A percentile compares a stretch with the other conserved stretches of the same genome.
Evolutionary conservation across 2,888 invertebrate genomes (phyloP).

Genomic region (Drosophila longiperda): DNA sequence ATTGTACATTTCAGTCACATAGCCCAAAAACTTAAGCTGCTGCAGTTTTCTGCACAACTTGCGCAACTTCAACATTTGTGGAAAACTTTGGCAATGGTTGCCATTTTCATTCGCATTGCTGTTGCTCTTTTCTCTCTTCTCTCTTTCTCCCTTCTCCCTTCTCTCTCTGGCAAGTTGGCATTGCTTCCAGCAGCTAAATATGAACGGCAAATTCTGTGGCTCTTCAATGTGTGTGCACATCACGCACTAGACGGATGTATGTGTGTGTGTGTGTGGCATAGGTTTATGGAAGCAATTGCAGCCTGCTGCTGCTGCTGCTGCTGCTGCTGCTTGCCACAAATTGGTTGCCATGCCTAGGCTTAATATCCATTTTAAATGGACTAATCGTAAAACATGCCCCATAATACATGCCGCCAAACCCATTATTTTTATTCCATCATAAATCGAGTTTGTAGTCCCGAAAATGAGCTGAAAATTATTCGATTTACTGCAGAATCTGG

Average conservation of each 20-base stretch:
- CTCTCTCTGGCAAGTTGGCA: background rate
- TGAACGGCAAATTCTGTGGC: slow-evolving; percentile 24
- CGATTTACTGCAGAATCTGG: slow-evolving; percentile 5
- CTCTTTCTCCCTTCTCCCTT: background rate
- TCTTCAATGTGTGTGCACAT: slow-evolving; percentile 11
- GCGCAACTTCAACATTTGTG: slow-evolving; percentile 26
- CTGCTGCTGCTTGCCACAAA: background rate
- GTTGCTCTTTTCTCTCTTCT: background rate
- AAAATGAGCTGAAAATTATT: background rate
- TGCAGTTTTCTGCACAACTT: background rate
- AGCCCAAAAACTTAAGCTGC: slow-evolving; percentile 7
- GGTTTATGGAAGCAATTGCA: background rate
- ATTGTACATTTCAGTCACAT: slow-evolving; percentile 9
- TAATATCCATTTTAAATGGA: slow-evolving; percentile 25
- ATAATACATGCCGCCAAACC: slow-evolving; percentile 7
- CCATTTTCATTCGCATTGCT: slow-evolving; percentile 5
- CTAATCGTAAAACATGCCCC: slow-evolving; percentile 35
- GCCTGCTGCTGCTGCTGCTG: background rate
- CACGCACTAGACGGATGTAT: slow-evolving; percentile 17
- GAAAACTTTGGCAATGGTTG: slow-evolving; percentile 19
- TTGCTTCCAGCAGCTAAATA: slow-evolving; percentile 7
- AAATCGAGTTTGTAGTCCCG: background rate
- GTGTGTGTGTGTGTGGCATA: background rate
- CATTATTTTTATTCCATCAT: too few relatives aligned
- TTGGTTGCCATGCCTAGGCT: slow-evolving; percentile 10